Evolutionary conservation across 2,888 invertebrate genomes (phyloP).

Genomic region (Scelioninae gen. 2): DNA sequence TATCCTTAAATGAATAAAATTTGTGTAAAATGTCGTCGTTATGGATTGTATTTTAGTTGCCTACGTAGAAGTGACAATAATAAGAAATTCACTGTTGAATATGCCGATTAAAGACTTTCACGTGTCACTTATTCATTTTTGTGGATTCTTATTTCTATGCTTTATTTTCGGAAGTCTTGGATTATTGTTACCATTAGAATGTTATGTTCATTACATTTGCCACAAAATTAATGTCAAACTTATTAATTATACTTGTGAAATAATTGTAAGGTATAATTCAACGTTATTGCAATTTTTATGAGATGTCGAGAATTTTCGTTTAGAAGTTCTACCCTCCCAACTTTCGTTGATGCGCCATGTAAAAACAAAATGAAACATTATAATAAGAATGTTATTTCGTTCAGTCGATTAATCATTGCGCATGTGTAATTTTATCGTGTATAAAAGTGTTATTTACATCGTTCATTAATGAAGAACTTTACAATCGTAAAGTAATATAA

Average conservation of each 20-base stretch:
- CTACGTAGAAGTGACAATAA: conserved; percentile 53
- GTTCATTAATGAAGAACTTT: conserved; percentile 44
- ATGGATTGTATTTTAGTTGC: conserved; percentile 27
- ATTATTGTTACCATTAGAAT: conserved; percentile 9
- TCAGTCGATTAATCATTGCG: conserved; percentile 31
- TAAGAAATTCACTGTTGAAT: conserved; percentile 25
- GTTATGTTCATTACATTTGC: conserved; percentile 19
- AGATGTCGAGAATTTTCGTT: conserved; percentile 22
- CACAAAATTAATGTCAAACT: too few species aligned
- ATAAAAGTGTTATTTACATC: conserved; percentile 47
- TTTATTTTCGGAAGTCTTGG: conserved; percentile 2
- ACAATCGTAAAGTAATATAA: conserved; percentile 45
- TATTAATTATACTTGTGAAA: conserved; percentile 9
- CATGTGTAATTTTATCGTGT: conserved; percentile 48
- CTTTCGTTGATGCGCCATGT: conserved; percentile 41
- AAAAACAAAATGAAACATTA: conserved; percentile 43
- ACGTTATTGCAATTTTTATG: conserved; percentile 25
- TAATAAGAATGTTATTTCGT: conserved; percentile 25
- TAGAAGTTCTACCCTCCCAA: conserved; percentile 9
- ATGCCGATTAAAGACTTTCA: conserved; percentile 20
- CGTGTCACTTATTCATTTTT: conserved; percentile 7
- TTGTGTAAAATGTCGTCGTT: conserved; percentile 20
- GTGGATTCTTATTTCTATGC: neutral
- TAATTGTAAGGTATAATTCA: conserved; percentile 29
- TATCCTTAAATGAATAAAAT: conserved; percentile 6